Evolutionary conservation across 2,113 vertebrate species (phyloP), one percentile per base, ranked within the genome.

Genomic region (Peromyscus californicus): DNA sequence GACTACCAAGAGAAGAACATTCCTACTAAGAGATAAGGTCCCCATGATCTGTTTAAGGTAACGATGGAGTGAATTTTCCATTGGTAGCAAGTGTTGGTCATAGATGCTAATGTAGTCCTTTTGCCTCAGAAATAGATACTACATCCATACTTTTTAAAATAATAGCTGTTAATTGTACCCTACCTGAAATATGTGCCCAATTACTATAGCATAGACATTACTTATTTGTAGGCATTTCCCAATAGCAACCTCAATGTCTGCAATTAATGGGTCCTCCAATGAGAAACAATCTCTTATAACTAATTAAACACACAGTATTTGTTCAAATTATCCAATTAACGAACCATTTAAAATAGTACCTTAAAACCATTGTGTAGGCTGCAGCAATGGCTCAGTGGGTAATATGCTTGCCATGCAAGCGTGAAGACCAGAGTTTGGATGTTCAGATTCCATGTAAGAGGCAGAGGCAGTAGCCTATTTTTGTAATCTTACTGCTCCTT

Each of bases 251-350:
- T 79, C 61, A 67, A 33, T 36, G 51, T 89, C n/a, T 90, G 5
- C 22, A 42, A 21, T 51, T 88, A 88, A 80, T 80, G 42, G 65
- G 31, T 72, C 86, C 17, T 72, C 17, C n/a, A 76, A 59, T 54
- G 89, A 51, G 69, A 92, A 91, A 87, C 7, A 72, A 42, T 63
- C 5, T 83, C 57, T 88, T 70, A 8, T 59, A 89, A 90, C 22
- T 42, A 59, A 45, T 89, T 89, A 88, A 97, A 85, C 21, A 91
- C 9, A 54, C 4, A 86, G 1, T 76, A 84, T 75, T 36, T 96
- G 69, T 74, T 79, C 11, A 93, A 93, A 36, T 31, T 33, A 90
- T 19, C 21, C 69, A 92, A 74, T 12, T 54, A 93, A 76, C 42
- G 15, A 42, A 9, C 8, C 51, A 54, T 57, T 86, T 72, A 95